A percentile compares a stretch with the other conserved stretches of the same genome.
Conservation (phyloP, 2,888 invertebrate species). For the Anagyrus pseudococci region DNA sequence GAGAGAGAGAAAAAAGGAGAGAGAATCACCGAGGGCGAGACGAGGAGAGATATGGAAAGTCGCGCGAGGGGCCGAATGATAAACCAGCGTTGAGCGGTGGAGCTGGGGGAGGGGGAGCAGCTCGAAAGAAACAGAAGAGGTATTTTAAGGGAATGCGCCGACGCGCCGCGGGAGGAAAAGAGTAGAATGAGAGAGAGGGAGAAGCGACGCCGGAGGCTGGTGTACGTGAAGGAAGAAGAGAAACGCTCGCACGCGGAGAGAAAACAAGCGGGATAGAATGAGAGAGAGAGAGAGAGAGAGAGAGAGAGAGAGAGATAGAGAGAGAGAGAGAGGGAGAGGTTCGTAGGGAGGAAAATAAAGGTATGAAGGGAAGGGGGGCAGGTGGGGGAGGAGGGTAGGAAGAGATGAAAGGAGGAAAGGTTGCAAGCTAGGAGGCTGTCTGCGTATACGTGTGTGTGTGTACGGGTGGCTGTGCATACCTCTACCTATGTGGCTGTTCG, state of each 20-base stretch:
- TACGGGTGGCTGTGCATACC: no score
- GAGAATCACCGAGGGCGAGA: constrained; percentile 25
- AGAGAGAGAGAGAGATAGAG: constrained; percentile 1
- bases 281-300: constrained; percentile 8
- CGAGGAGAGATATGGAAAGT: constrained; percentile 16
- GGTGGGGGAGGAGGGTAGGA: no score
- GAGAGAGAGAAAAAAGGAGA: constrained; percentile 13
- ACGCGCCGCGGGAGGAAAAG: constrained; percentile 3
- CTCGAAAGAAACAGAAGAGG: constrained; percentile 12
- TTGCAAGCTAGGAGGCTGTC: no score
- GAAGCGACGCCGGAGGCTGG: background rate
- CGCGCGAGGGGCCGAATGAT: constrained; percentile 10
- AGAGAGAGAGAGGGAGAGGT: constrained; percentile 6
- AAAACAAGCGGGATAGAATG: constrained; percentile 2
- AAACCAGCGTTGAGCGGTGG: background rate
- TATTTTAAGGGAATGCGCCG: constrained; percentile 31
- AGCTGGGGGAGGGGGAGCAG: constrained; percentile 2
- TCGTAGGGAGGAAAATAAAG: no score
- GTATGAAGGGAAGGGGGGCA: constrained; percentile 15
- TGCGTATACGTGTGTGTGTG: background rate
- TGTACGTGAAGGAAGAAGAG: background rate
- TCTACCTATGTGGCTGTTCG: no score
- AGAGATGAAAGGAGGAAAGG: no score
- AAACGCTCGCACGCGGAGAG: background rate
- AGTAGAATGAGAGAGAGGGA: constrained; percentile 21